These are phyloP conservation scores for Catamblyrhynchus diadema DNA, from an alignment of 2,797 vertebrate genomes.

Conservation along the genomic window DNA sequence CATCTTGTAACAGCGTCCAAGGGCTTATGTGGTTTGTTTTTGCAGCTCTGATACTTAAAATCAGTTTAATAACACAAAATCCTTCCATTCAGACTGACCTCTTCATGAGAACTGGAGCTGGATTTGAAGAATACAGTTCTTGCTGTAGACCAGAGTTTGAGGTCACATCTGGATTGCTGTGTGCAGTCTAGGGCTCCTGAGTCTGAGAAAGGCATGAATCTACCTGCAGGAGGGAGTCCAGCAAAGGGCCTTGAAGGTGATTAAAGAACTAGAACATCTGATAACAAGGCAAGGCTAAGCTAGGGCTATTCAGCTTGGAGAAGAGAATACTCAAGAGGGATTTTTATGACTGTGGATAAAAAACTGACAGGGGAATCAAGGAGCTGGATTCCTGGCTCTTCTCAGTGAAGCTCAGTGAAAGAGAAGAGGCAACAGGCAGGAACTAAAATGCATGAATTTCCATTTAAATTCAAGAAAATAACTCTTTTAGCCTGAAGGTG, in stretches of 20 bases:
- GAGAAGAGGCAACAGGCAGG: background rate
- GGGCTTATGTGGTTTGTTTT: background rate
- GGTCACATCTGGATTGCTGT: background rate
- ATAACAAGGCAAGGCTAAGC: background rate
- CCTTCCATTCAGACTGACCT: background rate
- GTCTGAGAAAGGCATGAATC: background rate
- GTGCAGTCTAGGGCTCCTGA: background rate
- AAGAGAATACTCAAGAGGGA: background rate
- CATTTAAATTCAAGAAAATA: background rate
- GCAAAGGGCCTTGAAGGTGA: background rate
- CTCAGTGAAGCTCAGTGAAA: background rate
- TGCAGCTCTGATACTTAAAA: background rate
- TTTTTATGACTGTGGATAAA: background rate
- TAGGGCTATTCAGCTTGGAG: background rate
- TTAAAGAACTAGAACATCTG: background rate
- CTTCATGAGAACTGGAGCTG: background rate
- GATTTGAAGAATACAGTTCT: background rate
- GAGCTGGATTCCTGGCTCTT: background rate
- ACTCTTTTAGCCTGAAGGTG: background rate
- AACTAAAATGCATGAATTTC: background rate
- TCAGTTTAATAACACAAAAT: background rate
- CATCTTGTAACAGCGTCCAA: background rate
- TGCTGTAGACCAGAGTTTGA: background rate
- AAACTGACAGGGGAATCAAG: background rate
- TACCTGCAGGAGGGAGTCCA: background rate